phyloP scores from a whole-genome alignment of 2,797 vertebrate genomes.

The Rhynchotus rufescens region DNA sequence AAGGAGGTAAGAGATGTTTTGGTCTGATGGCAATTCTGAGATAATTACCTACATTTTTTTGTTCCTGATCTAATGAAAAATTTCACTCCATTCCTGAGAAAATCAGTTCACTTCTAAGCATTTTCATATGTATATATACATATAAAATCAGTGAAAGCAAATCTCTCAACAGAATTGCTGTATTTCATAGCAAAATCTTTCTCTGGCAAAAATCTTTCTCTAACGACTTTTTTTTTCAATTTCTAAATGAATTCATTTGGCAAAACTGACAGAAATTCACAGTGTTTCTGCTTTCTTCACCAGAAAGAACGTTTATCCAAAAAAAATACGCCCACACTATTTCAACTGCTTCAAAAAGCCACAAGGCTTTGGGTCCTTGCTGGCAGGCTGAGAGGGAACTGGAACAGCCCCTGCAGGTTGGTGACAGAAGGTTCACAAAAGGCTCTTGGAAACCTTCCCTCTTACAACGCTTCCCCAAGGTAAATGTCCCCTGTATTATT shows the following conservation, averaged over 20 bases:
- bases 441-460: conserved; percentile 14
- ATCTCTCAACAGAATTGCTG: conserved; percentile 32
- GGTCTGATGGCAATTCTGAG: conserved; percentile 16
- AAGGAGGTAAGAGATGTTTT: conserved; percentile 33
- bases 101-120: background rate
- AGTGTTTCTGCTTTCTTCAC: background rate
- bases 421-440: conserved; percentile 13
- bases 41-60: conserved; percentile 36
- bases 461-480: background rate
- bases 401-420: background rate
- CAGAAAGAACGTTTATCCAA: background rate
- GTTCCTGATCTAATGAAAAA: conserved; percentile 22
- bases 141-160: background rate
- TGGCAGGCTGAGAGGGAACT: background rate
- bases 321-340: fast-evolving
- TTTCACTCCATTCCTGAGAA: conserved; percentile 17
- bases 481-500: conserved; percentile 25
- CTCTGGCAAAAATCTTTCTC: conserved; percentile 19
- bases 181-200: conserved; percentile 10
- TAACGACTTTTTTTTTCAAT: conserved; percentile 2
- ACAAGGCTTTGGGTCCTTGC: background rate
- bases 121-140: background rate
- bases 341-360: conserved; percentile 15
- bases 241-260: conserved; percentile 24
- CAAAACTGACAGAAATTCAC: conserved; percentile 34